These are phyloP conservation scores for Cliona cf. orientalis DNA, from an alignment of 37 sponge, comb jelly and placozoan genomes.

Conservation along the genomic window DNA sequence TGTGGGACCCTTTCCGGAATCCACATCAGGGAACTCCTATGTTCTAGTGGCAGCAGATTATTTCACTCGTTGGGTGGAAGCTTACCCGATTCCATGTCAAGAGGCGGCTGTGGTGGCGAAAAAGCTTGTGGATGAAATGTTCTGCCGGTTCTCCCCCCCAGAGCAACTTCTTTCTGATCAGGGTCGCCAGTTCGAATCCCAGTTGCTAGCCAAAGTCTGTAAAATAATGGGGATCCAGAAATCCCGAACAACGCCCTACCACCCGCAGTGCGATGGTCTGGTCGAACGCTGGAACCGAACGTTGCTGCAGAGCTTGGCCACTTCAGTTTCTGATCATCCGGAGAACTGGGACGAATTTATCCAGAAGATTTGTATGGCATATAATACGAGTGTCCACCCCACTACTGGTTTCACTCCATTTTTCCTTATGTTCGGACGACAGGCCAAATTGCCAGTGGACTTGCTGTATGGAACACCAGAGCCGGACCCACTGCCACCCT, in stretches of 20 bases:
- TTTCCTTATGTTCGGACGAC: conserved; percentile 60
- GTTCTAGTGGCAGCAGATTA: conserved; percentile 52
- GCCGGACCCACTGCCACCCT: background rate
- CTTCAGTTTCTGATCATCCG: conserved; percentile 2
- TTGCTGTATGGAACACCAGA: conserved; percentile 1
- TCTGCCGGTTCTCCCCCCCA: conserved; percentile 57
- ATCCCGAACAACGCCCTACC: conserved; percentile 53
- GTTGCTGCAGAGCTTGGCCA: conserved; percentile 28
- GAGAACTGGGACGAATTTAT: conserved; percentile 45
- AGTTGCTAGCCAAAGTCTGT: conserved; percentile 39
- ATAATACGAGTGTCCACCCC: conserved; percentile 53
- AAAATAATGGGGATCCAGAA: conserved; percentile 29
- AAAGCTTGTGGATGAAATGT: conserved; percentile 32
- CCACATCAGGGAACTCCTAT: conserved; percentile 48
- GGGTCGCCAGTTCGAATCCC: conserved; percentile 56
- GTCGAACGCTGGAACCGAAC: conserved; percentile 63
- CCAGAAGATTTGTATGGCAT: conserved; percentile 45
- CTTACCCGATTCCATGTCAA: conserved; percentile 62
- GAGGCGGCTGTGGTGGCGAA: conserved; percentile 63
- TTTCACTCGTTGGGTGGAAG: conserved; percentile 60
- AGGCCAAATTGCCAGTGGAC: conserved; percentile 44
- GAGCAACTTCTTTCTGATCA: conserved; percentile 59
- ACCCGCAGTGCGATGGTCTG: conserved; percentile 65
- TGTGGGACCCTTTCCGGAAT: conserved; percentile 49
- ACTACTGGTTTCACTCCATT: conserved; percentile 33